phyloP scores from a whole-genome alignment of 1,140 invertebrate genomes.

The Pseudomyrmex concolor region DNA sequence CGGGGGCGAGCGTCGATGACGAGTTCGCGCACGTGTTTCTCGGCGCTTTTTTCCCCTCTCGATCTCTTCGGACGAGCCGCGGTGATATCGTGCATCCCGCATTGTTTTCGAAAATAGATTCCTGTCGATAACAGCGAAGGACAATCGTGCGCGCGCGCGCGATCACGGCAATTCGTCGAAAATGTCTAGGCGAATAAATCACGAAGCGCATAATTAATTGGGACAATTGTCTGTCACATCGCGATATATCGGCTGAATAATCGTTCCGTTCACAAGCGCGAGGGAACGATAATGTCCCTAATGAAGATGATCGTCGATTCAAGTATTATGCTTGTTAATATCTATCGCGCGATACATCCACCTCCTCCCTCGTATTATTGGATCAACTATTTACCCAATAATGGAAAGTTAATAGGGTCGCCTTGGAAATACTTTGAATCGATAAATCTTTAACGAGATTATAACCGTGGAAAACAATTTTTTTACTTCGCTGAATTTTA shows the following conservation, averaged over 20 bases:
- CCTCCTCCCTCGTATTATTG: neutral
- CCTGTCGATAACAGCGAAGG: conserved; percentile 41
- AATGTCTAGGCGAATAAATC: conserved; percentile 68
- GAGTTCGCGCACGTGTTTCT: neutral
- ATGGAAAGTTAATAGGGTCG: neutral
- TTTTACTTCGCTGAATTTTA: neutral
- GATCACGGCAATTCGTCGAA: conserved; percentile 58
- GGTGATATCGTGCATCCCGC: neutral
- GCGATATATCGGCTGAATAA: conserved; percentile 63
- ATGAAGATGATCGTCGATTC: conserved; percentile 41
- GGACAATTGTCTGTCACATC: conserved; percentile 64
- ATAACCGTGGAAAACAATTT: neutral
- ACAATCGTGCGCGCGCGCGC: conserved; percentile 44
- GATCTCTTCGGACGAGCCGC: neutral
- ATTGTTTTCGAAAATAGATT: conserved; percentile 58
- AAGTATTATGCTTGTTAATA: conserved; percentile 19
- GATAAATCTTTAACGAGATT: neutral
- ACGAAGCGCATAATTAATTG: conserved; percentile 73
- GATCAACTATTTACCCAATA: neutral
- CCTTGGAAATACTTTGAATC: neutral
- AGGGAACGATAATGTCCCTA: conserved; percentile 45
- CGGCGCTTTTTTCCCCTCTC: neutral
- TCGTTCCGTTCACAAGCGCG: conserved; percentile 30
- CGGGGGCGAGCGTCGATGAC: neutral
- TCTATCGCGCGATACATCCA: neutral